Percentiles rank a stretch among this genome's conserved stretches.
Conservation (phyloP, 2,888 invertebrate genomes). For the Chironomus tentans region DNA sequence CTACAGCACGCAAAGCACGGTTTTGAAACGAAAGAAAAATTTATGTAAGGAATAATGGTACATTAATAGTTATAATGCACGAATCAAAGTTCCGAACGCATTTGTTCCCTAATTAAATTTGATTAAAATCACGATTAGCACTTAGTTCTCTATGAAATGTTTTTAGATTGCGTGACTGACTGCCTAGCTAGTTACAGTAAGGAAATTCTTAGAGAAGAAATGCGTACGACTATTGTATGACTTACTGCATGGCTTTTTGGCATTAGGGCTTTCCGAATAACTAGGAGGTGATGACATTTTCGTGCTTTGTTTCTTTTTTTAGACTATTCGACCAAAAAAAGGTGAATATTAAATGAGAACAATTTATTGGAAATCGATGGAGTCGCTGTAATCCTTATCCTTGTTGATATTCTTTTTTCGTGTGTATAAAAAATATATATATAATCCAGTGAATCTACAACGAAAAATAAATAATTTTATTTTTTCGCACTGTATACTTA, state of each 20-base stretch:
- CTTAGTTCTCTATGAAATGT: too few relatives aligned
- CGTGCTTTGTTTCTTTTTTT: slow-evolving; percentile 8
- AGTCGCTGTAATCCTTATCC: not conserved
- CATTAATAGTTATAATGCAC: too few relatives aligned
- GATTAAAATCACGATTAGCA: not conserved
- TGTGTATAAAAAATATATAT: too few relatives aligned
- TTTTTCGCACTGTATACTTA: too few relatives aligned
- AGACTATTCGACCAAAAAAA: not conserved
- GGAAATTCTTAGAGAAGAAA: not conserved
- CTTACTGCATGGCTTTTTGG: slow-evolving; percentile 40
- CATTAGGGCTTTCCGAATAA: slow-evolving; percentile 36
- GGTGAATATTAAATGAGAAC: slow-evolving; percentile 13
- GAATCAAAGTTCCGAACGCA: slow-evolving; percentile 34
- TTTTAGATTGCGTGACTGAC: too few relatives aligned
- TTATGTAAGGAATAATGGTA: too few relatives aligned
- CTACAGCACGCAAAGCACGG: not conserved
- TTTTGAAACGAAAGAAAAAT: too few relatives aligned
- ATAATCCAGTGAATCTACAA: not conserved
- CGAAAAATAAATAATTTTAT: not conserved
- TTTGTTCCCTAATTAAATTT: not conserved
- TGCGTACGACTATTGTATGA: not conserved
- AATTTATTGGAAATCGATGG: slow-evolving; percentile 22
- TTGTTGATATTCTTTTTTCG: not conserved
- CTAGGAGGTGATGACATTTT: slow-evolving; percentile 11
- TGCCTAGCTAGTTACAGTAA: too few relatives aligned